Conservation (phyloP, 1,140 invertebrate species). For the Lysiphlebus fabarum region DNA sequence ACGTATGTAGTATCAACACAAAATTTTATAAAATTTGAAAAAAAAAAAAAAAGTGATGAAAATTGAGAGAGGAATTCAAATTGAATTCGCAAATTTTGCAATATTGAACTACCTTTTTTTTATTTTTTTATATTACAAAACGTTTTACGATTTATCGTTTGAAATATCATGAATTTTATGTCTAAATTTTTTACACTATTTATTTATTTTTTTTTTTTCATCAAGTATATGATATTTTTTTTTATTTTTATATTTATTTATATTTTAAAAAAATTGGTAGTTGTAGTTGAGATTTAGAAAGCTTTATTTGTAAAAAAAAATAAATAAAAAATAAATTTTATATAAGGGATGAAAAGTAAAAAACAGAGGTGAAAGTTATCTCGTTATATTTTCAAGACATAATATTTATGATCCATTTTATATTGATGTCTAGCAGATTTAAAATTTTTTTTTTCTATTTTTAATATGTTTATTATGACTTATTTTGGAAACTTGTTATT, state of each 20-base stretch:
- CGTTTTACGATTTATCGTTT: constrained; percentile 12
- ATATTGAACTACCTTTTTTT: constrained; percentile 5
- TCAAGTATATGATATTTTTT: neutral
- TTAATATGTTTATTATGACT: too few species aligned
- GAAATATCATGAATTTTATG: constrained; percentile 2
- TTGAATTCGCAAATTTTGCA: constrained; percentile 10
- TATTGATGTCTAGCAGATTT: too few species aligned
- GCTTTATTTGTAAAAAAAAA: neutral
- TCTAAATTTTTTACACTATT: neutral
- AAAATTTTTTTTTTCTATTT: too few species aligned
- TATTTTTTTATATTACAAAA: constrained; percentile 13
- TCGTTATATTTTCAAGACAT: constrained; percentile 29
- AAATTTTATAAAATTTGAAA: too few species aligned
- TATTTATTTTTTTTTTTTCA: neutral
- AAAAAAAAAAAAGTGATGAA: too few species aligned
- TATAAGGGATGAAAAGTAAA: neutral
- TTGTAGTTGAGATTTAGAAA: constrained; percentile 4
- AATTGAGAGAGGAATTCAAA: neutral
- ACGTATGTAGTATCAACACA: too few species aligned
- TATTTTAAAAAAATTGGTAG: neutral
- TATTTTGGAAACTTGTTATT: too few species aligned
- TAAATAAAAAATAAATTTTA: neutral
- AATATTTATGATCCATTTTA: constrained; percentile 33
- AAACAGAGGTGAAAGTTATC: constrained; percentile 24
- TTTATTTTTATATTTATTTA: neutral